Base-by-base conservation (phyloP, 2,888 invertebrate species). In the Habroteleia sp. region DNA sequence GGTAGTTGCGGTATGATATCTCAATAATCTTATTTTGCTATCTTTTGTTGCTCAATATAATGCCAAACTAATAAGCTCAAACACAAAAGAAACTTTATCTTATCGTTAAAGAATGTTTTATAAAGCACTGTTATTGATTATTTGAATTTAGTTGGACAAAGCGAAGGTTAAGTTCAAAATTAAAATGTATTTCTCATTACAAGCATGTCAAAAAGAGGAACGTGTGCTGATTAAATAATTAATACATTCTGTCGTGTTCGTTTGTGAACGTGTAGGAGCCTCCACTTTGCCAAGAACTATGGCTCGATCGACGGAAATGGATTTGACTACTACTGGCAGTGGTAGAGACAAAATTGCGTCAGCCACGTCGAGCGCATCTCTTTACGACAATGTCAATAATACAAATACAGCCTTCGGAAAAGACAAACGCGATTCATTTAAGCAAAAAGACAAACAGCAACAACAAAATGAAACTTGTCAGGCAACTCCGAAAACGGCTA, bases 281-380 rank as follows among this genome's bases (percentile, higher is more conserved):
- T 95, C 96, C 42, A 96, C 96, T 77, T 91, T 96, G 83, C 96
- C 96, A 58, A 92, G 96, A 83, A 93, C 94, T 10, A 83, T 84
- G 82, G 92, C 93, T 74, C 92, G 94, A 77, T 92, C 93, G 20
- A 92, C 92, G 35, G 94, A 94, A 86, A 91, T 93, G 41, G 94
- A 93, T 62, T 91, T 90, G 42, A 89, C 91, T 37, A 84, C 86
- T 27, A 44, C 66, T 42, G 29, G 54, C 65, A 81, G 87, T 62
- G 84, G 81, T 68, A 81, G 88, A 39, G 94, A 93, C 77, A 95
- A 94, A 88, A 94, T 95, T 66, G 93, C 94, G 44, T 93, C 95
- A 17, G 95, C 95, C 50, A 95, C 96, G n/a, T 96, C 95, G 76
- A 95, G 95, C 81, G 95, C 95, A 29, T 96, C 96, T 54, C 92